A percentile compares a stretch with the other conserved stretches of the same genome.
Conservation (phyloP, 2,888 invertebrate species). For the Bibio marci region DNA sequence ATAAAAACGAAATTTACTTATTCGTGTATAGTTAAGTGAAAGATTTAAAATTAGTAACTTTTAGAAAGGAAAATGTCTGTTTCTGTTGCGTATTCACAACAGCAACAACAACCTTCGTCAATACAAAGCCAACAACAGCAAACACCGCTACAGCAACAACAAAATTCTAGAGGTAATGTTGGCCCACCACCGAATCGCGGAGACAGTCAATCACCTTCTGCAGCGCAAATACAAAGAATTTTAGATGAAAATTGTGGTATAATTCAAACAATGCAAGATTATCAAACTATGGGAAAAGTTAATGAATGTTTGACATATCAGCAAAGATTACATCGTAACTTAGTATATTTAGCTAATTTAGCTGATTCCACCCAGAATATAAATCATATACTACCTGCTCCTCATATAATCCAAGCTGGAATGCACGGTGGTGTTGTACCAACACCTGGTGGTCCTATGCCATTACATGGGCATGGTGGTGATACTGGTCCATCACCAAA, state of each 20-base stretch:
- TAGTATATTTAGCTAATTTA: constrained; percentile 87
- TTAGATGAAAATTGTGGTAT: constrained; percentile 94
- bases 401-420: constrained; percentile 32
- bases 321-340: constrained; percentile 83
- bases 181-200: constrained; percentile 31
- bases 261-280: constrained; percentile 93
- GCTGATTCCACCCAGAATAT: constrained; percentile 95
- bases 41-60: too few relatives aligned
- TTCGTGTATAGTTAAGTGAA: too few relatives aligned
- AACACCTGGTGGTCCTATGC: constrained; percentile 19
- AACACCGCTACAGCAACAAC: constrained; percentile 17
- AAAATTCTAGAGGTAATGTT: constrained; percentile 6
- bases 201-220: constrained; percentile 51
- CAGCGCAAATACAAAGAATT: constrained; percentile 84
- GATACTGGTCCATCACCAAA: constrained; percentile 22
- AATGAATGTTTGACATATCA: constrained; percentile 90
- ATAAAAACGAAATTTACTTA: too few relatives aligned
- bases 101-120: constrained; percentile 16
- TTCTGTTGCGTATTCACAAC: constrained; percentile 28
- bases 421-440: constrained; percentile 17
- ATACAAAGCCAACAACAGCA: constrained; percentile 22
- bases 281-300: constrained; percentile 85
- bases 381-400: constrained; percentile 66
- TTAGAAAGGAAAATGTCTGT: constrained; percentile 33
- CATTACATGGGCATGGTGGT: constrained; percentile 25